Conservation (phyloP, 2,888 invertebrate genomes). For the Campoletis raptor region DNA sequence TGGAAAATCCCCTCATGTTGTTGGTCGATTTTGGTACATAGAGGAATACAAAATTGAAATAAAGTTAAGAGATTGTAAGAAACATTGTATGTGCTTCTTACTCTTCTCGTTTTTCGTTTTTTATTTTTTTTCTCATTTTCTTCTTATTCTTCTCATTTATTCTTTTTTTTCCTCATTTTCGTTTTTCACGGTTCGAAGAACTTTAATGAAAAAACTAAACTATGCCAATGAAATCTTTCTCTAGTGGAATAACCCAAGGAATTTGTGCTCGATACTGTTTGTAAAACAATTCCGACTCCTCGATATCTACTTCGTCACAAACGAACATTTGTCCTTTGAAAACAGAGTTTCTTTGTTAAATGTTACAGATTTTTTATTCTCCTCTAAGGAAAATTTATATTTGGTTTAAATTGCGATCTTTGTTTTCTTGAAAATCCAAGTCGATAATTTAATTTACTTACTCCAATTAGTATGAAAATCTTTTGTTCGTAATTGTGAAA, state of each 20-base stretch:
- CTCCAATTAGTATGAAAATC: background rate
- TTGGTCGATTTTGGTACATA: background rate
- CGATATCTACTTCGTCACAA: background rate
- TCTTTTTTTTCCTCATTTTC: too few relatives aligned
- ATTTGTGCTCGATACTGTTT: slow-evolving; percentile 14
- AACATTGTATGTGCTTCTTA: background rate
- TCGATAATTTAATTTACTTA: background rate
- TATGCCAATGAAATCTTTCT: background rate
- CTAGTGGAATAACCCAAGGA: slow-evolving; percentile 48
- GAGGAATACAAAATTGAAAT: background rate
- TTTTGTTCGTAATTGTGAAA: background rate
- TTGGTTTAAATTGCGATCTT: background rate
- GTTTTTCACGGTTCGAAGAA: slow-evolving; percentile 3
- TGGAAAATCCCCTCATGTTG: background rate
- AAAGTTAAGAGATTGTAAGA: background rate
- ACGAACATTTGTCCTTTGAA: background rate
- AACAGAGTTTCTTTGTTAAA: slow-evolving; percentile 3
- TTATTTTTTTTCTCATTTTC: too few relatives aligned
- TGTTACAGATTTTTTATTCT: background rate
- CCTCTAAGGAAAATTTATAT: background rate
- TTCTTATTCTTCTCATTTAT: background rate
- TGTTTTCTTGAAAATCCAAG: background rate
- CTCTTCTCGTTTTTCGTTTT: too few relatives aligned
- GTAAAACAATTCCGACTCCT: background rate
- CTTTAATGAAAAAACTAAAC: slow-evolving; percentile 6